These are phyloP conservation scores for Thelaira solivaga DNA, from an alignment of 2,888 invertebrate species.

Conservation along the genomic window DNA sequence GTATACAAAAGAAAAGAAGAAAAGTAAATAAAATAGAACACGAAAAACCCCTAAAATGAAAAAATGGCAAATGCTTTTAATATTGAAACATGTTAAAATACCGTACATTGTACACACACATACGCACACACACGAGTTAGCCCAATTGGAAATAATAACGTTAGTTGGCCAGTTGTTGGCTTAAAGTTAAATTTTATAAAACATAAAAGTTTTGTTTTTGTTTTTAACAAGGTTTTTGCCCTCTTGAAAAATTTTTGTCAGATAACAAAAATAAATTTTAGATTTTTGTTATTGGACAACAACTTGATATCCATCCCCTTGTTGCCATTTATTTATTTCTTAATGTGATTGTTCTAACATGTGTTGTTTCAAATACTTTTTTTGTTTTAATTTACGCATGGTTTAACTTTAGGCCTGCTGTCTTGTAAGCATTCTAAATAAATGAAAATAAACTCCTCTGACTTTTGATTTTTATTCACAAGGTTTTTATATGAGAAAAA, in stretches of 20 bases:
- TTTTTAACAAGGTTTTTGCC: too few relatives aligned
- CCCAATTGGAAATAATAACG: constrained; percentile 31
- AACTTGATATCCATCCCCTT: too few relatives aligned
- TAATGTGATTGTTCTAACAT: neutral
- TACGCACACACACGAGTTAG: neutral
- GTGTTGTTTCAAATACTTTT: neutral
- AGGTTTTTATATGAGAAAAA: neutral
- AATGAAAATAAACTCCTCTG: neutral
- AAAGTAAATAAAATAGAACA: neutral
- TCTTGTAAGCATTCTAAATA: constrained; percentile 9
- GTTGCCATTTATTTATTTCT: too few relatives aligned
- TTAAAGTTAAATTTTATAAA: neutral
- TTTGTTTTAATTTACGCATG: constrained; percentile 6
- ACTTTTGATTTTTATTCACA: neutral
- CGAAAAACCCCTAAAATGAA: neutral
- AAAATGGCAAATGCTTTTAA: constrained; percentile 15
- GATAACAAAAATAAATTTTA: too few relatives aligned
- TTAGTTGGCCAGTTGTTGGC: neutral
- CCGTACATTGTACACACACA: too few relatives aligned
- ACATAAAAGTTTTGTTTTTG: too few relatives aligned
- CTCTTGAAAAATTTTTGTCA: too few relatives aligned
- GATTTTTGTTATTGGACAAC: too few relatives aligned
- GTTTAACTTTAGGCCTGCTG: constrained; percentile 16
- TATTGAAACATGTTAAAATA: neutral
- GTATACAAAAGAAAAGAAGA: constrained; percentile 1